Base-by-base conservation (phyloP, 2,113 vertebrate species). In the Panthera tigris region DNA sequence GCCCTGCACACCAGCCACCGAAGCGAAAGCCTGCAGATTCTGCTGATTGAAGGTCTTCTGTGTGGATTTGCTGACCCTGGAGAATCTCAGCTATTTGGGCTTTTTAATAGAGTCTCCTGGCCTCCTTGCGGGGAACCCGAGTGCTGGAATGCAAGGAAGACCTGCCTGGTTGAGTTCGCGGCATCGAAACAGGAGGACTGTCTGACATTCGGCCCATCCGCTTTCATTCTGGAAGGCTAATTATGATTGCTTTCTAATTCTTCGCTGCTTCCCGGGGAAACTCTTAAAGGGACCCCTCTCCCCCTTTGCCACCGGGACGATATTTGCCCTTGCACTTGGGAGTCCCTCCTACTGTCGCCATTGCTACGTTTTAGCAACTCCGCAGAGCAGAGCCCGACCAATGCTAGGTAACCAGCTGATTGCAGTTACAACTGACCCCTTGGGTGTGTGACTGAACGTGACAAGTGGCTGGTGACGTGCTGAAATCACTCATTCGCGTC, bases 11-110 rank as follows among this genome's bases (percentile, higher is more conserved):
- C 76, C 68, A 61, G 89, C 73, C 81, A 4, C 57, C 0, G 4
- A 33, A 71, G 93, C 86, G 4, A 39, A 45, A 25, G 92, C 89
- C 25, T 0, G 66, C 45, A 41, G 86, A 88, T 97, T 97, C 95
- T 96, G 97, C 97, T 97, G 93, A 97, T 80, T 63, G 52, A 57
- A 94, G 95, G 94, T 27, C 94, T 97, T 96, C 91, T 29, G 69
- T 11, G 45, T 3, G 63, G 91, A 96, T 95, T 33, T 97, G 97
- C 97, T 98, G 96, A 98, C 91, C 93, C 68, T 4, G 63, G 94
- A 81, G 78, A 97, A 96, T 73, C 61, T 78, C 31, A 36, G 55
- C 73, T 48, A 55, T 63, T 39, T 7, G 85, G 95, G 48, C 63
- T 90, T 96, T 80, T 96, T 91, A 88, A 68, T 65, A 33, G 93